A percentile compares a stretch with the other conserved stretches of the same genome.
Evolutionary conservation across 2,888 invertebrate genomes (phyloP).

Genomic region (Tolmerus cingulatus): DNA sequence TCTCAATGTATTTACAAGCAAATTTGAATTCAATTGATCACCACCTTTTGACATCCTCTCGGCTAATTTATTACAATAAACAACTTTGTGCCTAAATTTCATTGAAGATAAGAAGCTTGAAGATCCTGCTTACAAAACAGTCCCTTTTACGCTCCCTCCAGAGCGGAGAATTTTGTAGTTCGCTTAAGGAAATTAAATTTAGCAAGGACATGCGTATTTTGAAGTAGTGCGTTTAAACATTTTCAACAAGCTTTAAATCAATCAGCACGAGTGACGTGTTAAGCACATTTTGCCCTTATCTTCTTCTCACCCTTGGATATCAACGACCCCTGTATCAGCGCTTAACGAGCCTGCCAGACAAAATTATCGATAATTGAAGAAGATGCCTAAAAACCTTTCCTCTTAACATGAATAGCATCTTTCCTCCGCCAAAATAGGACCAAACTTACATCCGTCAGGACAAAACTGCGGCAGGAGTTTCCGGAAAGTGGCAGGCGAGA

Average conservation of each 20-base stretch:
- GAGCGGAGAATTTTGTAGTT: background rate
- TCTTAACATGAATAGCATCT: constrained; percentile 5
- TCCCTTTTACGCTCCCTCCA: background rate
- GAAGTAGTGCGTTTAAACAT: background rate
- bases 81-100: background rate
- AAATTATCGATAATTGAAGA: constrained; percentile 37
- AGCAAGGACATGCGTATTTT: background rate
- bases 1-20: background rate
- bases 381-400: constrained; percentile 19
- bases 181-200: background rate
- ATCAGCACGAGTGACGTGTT: background rate
- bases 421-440: background rate
- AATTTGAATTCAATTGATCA: background rate
- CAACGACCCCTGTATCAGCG: background rate
- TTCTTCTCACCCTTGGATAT: background rate
- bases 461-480: background rate
- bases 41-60: background rate
- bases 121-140: background rate
- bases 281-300: background rate
- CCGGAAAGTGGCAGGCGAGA: background rate
- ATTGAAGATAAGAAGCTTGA: background rate
- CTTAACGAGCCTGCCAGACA: constrained; percentile 11
- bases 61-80: background rate
- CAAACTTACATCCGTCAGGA: background rate
- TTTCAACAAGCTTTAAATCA: background rate